Conservation (phyloP, 2,797 vertebrate species). For the Cirrhinus mrigala region DNA sequence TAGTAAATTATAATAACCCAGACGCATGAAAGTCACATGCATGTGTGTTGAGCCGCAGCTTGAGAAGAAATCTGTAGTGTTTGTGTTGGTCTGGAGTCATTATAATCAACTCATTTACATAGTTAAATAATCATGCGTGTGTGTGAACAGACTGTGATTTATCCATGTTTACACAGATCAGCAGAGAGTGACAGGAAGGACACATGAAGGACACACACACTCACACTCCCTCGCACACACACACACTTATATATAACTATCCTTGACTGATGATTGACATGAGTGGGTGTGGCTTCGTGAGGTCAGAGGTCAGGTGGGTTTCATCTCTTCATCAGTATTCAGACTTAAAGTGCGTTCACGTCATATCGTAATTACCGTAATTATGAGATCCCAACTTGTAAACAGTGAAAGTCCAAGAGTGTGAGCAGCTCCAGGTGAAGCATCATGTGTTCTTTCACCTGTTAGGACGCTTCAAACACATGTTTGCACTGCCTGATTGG, state of each 20-base stretch:
- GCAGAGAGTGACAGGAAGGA: background rate
- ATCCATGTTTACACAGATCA: background rate
- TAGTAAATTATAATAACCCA: background rate
- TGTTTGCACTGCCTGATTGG: too few species aligned
- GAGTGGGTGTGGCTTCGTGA: background rate
- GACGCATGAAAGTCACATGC: background rate
- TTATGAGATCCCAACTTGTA: too few species aligned
- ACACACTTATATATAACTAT: background rate
- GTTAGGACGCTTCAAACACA: too few species aligned
- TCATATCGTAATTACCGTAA: too few species aligned
- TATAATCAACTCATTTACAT: background rate
- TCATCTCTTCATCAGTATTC: background rate
- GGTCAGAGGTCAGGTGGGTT: constrained; percentile 3
- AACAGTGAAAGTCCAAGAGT: too few species aligned
- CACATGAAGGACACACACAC: background rate
- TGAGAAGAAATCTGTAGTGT: background rate
- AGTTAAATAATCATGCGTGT: background rate
- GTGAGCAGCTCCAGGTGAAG: too few species aligned
- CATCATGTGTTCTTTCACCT: too few species aligned
- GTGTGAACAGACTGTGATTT: constrained; percentile 13
- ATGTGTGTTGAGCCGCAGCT: background rate
- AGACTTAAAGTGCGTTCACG: background rate
- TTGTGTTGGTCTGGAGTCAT: background rate
- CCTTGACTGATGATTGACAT: background rate
- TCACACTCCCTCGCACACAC: background rate